phyloP scores from a whole-genome alignment of 2,113 vertebrate species.

The Rhynchomys soricoides region DNA sequence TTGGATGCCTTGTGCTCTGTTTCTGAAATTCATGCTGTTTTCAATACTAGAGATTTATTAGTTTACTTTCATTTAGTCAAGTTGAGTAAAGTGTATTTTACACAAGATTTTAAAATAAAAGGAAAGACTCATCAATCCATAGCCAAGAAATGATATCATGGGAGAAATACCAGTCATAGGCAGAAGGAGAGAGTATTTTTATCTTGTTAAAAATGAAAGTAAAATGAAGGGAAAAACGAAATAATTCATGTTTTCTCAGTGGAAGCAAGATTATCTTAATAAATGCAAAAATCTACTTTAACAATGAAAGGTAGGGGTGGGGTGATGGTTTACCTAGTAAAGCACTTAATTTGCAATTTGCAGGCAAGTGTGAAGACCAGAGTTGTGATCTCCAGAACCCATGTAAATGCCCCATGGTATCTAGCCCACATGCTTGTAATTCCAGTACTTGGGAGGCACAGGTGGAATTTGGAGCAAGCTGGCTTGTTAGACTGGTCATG shows the following conservation, averaged over 20 bases:
- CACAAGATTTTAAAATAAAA: background rate
- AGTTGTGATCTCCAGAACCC: background rate
- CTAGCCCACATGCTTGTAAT: background rate
- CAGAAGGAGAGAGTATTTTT: background rate
- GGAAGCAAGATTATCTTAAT: conserved; percentile 24
- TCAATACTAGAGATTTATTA: background rate
- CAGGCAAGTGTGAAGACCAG: background rate
- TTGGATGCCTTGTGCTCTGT: background rate
- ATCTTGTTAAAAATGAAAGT: background rate
- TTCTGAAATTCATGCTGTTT: background rate
- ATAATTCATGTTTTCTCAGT: background rate
- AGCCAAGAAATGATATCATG: background rate
- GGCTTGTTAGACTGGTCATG: background rate
- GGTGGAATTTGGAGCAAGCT: background rate
- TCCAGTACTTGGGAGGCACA: background rate
- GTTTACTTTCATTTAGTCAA: background rate
- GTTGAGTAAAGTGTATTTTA: background rate
- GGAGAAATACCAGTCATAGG: background rate
- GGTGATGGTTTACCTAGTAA: background rate
- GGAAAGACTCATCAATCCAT: background rate
- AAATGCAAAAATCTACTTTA: background rate
- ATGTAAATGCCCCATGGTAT: background rate
- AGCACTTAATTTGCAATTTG: background rate
- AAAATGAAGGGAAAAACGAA: conserved; percentile 43
- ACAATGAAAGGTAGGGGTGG: background rate